Base-by-base conservation (phyloP, 2,113 vertebrate genomes). In the Dissostichus mawsoni region DNA sequence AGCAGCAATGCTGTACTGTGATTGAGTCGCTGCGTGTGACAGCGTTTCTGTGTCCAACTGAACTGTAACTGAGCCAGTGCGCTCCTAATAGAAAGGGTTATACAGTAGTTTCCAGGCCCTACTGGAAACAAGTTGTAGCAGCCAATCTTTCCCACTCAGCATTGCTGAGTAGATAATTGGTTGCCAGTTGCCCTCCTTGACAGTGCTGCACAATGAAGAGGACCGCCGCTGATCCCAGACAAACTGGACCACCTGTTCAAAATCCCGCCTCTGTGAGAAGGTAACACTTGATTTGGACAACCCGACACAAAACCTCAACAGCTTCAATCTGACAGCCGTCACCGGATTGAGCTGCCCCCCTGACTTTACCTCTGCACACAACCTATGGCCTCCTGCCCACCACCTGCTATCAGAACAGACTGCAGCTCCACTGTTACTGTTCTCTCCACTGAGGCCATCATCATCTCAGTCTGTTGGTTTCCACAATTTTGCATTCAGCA, bases 161-260 rank as follows among this genome's bases (percentile, higher is more conserved):
- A 72, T 72, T 82, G 68, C 82, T 67, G 83, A 87, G 88, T 41
- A 82, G 85, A 85, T 91, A 91, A 91, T 88, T 91, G 88, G 83
- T 87, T 90, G 89, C 90, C 80, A 50, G 72, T 85, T 88, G 78
- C 81, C 83, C 74, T 89, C 61, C 65, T 68, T 75, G 72, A 89
- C 87, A 89, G 84, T 81, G 78, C 73, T 48, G 71, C 77, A 77
- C 78, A 78, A 82, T 56, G 53, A 85, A 85, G 69, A 80, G 55
- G 66, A 79, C 81, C 29, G 4, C 86, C 10, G n/a, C 78, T 74
- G 85, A 84, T 74, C 78, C 76, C 69, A 41, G 75, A 84, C 83
- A 87, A 80, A 79, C 72, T 79, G 71, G 14, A 66, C 76, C 84
- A 84, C 83, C 81, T 84, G 79, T 76, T 64, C 41, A 76, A 85